A percentile compares a stretch with the other conserved stretches of the same genome.
These are phyloP conservation scores for Popillia japonica DNA, from an alignment of 1,140 invertebrate species.

Conservation along the genomic window DNA sequence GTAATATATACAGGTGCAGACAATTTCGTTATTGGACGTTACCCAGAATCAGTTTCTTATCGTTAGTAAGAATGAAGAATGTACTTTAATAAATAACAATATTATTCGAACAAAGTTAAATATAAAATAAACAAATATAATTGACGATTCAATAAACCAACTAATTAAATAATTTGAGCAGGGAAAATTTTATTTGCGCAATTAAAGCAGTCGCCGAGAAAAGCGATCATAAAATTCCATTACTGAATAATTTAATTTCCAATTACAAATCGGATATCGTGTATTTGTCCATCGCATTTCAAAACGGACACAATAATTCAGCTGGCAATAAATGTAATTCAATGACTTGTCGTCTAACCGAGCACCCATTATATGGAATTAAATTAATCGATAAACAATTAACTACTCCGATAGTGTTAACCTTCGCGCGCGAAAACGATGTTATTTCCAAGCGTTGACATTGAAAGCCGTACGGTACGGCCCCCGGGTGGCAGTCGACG, in stretches of 20 bases:
- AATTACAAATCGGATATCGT: not conserved
- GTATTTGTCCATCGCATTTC: not conserved
- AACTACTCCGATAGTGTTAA: conserved; percentile 7
- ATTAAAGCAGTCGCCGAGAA: no score
- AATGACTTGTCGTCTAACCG: not conserved
- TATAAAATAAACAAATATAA: no score
- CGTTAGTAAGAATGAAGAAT: no score
- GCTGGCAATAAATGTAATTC: not conserved
- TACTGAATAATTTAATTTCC: not conserved
- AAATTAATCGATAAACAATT: conserved; percentile 28
- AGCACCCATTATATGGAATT: conserved; percentile 1
- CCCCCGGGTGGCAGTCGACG: not conserved
- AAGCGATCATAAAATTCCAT: no score
- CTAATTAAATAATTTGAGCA: no score
- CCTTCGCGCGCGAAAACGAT: conserved; percentile 23
- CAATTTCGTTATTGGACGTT: not conserved
- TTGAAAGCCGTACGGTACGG: conserved; percentile 9
- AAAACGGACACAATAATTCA: not conserved
- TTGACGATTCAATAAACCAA: no score
- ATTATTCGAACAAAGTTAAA: no score
- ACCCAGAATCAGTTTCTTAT: no score
- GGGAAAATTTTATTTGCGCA: no score
- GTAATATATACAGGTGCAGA: not conserved
- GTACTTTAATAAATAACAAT: no score
- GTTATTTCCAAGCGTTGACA: conserved; percentile 33